These are phyloP conservation scores for Iselma pallidipennis DNA, from an alignment of 2,888 invertebrate genomes.

Conservation along the genomic window DNA sequence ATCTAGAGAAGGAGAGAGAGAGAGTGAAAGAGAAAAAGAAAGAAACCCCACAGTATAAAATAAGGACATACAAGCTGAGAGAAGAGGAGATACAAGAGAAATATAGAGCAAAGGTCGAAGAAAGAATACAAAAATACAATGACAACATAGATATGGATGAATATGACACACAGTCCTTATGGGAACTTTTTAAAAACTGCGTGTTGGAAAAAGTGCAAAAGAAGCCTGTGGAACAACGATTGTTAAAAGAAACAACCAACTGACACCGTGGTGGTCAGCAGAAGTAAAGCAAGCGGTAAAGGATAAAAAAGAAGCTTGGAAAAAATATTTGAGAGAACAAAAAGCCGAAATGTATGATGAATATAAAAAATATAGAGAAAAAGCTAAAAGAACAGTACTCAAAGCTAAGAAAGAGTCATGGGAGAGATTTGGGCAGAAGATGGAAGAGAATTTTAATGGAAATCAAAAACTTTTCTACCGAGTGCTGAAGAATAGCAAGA, in stretches of 20 bases:
- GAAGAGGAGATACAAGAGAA: too few relatives aligned
- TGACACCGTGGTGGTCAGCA: slow-evolving; percentile 3
- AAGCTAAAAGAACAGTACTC: neutral
- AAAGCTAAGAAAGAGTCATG: neutral
- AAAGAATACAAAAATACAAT: too few relatives aligned
- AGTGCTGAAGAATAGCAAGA: neutral
- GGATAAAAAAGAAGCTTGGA: neutral
- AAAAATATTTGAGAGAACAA: neutral
- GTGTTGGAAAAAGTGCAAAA: neutral
- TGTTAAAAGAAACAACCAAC: neutral
- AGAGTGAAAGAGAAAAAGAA: too few relatives aligned
- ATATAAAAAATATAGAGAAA: neutral
- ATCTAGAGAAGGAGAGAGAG: too few relatives aligned
- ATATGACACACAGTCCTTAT: neutral
- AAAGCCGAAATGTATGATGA: neutral
- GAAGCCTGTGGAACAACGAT: neutral
- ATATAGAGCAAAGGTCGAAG: too few relatives aligned
- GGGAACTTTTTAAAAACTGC: too few relatives aligned
- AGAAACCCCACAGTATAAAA: too few relatives aligned
- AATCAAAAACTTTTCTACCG: neutral
- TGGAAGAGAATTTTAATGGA: neutral
- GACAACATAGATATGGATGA: neutral
- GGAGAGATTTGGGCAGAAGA: neutral
- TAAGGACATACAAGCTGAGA: too few relatives aligned
- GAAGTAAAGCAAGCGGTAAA: neutral